Evolutionary conservation across 1,140 invertebrate species (phyloP), one percentile per base, ranked within the genome.

Genomic region (Drosophila orosa): DNA sequence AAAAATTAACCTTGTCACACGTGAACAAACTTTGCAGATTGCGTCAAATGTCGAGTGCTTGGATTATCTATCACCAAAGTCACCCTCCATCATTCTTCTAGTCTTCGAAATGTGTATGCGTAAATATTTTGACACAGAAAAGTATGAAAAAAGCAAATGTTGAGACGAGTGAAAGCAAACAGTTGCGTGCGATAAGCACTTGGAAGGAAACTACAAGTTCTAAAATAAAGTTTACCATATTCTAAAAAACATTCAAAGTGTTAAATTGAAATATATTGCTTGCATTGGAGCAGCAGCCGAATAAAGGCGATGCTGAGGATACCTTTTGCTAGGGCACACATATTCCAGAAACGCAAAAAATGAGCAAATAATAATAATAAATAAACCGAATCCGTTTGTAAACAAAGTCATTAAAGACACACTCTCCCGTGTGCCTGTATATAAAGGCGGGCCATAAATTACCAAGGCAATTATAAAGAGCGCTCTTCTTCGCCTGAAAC

Each of bases 1-100:
- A 63, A 55, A 72, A 76, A 77, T 72, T 61, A 68, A 74, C 77
- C 77, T 85, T 84, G 81, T 74, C 59, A 58, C 81, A 85, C 81
- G 81, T 85, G 81, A 66, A 75, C 29, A 78, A 78, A 86, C 65
- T 81, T 78, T 81, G 82, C 81, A 78, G 82, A 78, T 85, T 80
- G 74, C 82, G 78, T 85, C 77, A 85, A 85, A 66, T 80, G 80
- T 80, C 80, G 54, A 57, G 44, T 50, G 25, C 50, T 35, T 37
- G 39, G 69, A 58, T 78, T 77, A 61, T 74, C 63, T 63, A 39
- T 77, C 42, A 27, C 48, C 40, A 44, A 57, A 54, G 39, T 67
- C 25, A 50, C 25, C 40, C 42, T 54, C 12, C 37, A 56, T 54
- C 54, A 31, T 45, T 67, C 31, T 39, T 33, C 19, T 40, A 48